Evolutionary conservation across 2,113 vertebrate genomes (phyloP), one percentile per base, ranked within the genome.

Genomic region (Dissostichus mawsoni): DNA sequence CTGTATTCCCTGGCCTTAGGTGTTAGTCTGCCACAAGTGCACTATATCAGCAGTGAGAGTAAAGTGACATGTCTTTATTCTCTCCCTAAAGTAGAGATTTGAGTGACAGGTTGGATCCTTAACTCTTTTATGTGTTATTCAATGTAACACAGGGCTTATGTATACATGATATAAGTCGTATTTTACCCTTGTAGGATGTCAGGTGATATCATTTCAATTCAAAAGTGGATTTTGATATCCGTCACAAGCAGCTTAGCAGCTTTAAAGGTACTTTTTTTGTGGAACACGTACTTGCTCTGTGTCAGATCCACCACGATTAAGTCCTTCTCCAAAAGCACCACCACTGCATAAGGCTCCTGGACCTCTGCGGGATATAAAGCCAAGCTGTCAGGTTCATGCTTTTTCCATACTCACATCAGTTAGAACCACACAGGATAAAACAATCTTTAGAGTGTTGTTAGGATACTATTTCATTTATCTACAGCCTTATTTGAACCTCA

Each of bases 331-430:
- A 98, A 90, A 80, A 98, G 96, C 51, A 98, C 97, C 78, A 96
- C 97, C 52, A 98, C 96, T n/a, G 97, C 97, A 80, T 97, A 98
- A 4, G 97, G 97, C 81, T 98, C 97, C 94, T 98, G 97, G 92
- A 97, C 95, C 91, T 98, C 97, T 98, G 93, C 69, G 69, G 90
- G 11, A 80, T 5, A 85, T n/a, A 82, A 77, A 78, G 23, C 0
- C 64, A 66, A 57, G 83, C 56, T 65, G 23, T 79, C 65, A 52
- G 12, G 0, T 58, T 11, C 12, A 74, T 17, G 36, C 57, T 63
- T 50, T n/a, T 59, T 76, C 10, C 20, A 52, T 25, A 65, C 48
- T 62, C 18, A 52, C 23, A 20, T 33, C 11, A 29, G 18, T 53
- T 17, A 47, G 12, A 57, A 50, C 4, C 56, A 25, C 11, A 66